These are phyloP conservation scores for Nesospiza acunhae DNA, from an alignment of 2,113 vertebrate genomes.

Conservation along the genomic window DNA sequence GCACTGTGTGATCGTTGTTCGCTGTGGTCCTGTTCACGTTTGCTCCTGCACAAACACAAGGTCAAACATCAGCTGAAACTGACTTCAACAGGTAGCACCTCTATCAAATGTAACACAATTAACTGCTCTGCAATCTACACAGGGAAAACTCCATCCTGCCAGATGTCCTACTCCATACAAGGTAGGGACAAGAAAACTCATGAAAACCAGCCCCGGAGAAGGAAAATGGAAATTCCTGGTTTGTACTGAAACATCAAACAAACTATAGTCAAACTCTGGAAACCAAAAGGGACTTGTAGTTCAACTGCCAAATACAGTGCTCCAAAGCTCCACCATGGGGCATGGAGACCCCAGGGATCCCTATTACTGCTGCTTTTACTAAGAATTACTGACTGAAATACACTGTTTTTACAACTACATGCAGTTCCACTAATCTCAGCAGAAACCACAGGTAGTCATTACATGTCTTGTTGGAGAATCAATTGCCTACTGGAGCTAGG, in stretches of 20 bases:
- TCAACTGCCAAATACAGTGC: not conserved
- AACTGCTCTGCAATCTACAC: not conserved
- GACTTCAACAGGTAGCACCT: not conserved
- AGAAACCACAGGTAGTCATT: not conserved
- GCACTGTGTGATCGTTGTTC: constrained; percentile 97
- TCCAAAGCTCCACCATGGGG: not conserved
- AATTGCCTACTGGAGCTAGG: not conserved
- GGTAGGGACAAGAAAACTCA: not conserved
- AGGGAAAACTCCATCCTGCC: not conserved
- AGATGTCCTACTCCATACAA: not conserved
- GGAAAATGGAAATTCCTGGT: not conserved
- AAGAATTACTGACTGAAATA: not conserved
- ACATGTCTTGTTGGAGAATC: not conserved
- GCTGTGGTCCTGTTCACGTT: constrained; percentile 98
- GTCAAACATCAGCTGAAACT: not conserved
- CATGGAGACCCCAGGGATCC: not conserved
- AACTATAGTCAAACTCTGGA: not conserved
- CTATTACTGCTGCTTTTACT: not conserved
- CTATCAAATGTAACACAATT: not conserved
- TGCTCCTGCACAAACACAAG: constrained; percentile 79
- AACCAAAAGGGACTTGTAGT: not conserved
- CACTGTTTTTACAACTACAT: not conserved
- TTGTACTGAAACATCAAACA: not conserved
- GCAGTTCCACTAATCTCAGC: not conserved
- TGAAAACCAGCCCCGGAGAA: not conserved